Evolutionary conservation across 2,797 vertebrate genomes (phyloP).

Genomic region (Alexandromys oeconomus): DNA sequence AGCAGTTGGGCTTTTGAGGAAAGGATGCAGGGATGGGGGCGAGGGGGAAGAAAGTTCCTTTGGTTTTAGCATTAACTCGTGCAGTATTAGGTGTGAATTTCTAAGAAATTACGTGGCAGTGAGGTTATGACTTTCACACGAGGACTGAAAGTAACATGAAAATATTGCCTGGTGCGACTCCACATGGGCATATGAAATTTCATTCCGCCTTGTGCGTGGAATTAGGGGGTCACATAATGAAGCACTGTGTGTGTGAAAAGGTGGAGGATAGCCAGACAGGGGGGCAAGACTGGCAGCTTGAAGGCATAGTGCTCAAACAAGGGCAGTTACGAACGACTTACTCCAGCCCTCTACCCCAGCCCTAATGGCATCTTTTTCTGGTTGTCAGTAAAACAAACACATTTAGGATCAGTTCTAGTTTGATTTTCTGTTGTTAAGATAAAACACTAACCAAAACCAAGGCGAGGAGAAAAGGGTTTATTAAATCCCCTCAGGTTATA

Average conservation of each 20-base stretch:
- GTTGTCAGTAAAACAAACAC: conserved; percentile 58
- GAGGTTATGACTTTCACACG: neutral
- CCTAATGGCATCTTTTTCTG: conserved; percentile 60
- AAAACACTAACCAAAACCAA: neutral
- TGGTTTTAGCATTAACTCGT: conserved; percentile 68
- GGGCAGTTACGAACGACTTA: conserved; percentile 33
- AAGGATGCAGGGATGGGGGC: neutral
- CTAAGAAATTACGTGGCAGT: conserved; percentile 73
- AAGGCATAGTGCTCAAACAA: conserved; percentile 40
- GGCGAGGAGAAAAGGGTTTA: neutral
- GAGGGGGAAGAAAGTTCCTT: neutral
- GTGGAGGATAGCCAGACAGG: conserved; percentile 46
- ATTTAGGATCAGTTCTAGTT: neutral
- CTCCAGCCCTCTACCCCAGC: conserved; percentile 10
- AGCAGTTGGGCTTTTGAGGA: conserved; percentile 23
- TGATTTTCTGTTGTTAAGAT: neutral
- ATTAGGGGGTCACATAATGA: conserved; percentile 75
- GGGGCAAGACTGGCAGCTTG: conserved; percentile 46
- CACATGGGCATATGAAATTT: conserved; percentile 55
- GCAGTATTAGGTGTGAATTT: conserved; percentile 52
- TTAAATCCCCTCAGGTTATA: neutral
- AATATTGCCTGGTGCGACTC: conserved; percentile 66
- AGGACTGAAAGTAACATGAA: conserved; percentile 69
- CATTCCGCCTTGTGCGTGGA: conserved; percentile 59
- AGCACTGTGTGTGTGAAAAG: conserved; percentile 30